Percentiles rank a stretch among this genome's conserved stretches.
Evolutionary conservation across 2,797 vertebrate species (phyloP).

Genomic region (Poliocrania exsul): DNA sequence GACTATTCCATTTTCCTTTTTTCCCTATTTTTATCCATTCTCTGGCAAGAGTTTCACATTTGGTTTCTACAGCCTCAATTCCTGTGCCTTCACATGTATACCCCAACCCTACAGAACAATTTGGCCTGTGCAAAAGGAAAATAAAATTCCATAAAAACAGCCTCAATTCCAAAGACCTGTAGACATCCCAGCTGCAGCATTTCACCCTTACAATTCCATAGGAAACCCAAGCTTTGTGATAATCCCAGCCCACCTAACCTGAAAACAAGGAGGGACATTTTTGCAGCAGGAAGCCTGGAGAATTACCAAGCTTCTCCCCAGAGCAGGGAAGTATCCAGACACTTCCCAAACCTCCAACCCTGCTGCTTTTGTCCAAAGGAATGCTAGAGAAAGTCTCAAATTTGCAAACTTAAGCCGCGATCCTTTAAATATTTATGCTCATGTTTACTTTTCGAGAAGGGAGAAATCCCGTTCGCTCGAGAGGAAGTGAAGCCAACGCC

Average conservation of each 20-base stretch:
- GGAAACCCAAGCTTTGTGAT: neutral
- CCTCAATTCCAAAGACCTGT: neutral
- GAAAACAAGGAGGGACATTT: fast-evolving
- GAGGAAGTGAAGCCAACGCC: slow-evolving; percentile 7
- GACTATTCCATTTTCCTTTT: neutral
- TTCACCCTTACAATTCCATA: neutral
- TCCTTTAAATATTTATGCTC: slow-evolving; percentile 40
- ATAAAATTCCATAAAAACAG: neutral
- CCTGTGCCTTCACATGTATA: neutral
- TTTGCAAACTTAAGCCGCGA: neutral
- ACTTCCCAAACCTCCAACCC: fast-evolving
- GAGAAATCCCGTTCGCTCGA: neutral
- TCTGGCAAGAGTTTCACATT: neutral
- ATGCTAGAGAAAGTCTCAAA: slow-evolving; percentile 17
- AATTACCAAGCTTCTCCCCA: neutral
- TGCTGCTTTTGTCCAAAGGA: slow-evolving; percentile 6
- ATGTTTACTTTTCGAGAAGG: neutral
- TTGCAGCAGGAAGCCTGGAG: neutral
- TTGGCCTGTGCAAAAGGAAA: neutral
- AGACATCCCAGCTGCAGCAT: neutral
- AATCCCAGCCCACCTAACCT: neutral
- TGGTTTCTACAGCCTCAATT: neutral
- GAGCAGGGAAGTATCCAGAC: neutral
- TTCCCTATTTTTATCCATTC: neutral
- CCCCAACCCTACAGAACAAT: neutral